phyloP scores from a whole-genome alignment of 2,113 vertebrate species.

The Tragelaphus strepsiceros region DNA sequence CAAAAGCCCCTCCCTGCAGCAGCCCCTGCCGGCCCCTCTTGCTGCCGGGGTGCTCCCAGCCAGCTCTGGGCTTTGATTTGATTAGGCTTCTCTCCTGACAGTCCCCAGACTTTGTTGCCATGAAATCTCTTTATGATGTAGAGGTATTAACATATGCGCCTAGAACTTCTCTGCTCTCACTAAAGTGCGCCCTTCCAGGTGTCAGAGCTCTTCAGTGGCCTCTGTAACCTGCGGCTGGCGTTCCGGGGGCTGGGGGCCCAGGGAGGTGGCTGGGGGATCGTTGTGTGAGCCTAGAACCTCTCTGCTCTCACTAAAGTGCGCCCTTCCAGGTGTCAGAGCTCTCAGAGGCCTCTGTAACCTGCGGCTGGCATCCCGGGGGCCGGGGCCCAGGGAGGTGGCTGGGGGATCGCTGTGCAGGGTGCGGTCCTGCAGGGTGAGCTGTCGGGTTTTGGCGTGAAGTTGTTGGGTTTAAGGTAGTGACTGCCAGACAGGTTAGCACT shows the following conservation, averaged over 20 bases:
- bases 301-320: neutral
- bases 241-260: neutral
- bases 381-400: neutral
- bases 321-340: neutral
- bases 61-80: neutral
- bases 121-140: neutral
- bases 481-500: too few species aligned
- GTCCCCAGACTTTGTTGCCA: neutral
- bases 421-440: neutral
- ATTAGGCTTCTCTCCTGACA: neutral
- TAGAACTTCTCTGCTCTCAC: too few species aligned
- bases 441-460: neutral
- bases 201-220: neutral
- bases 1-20: neutral
- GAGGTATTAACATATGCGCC: rapidly evolving
- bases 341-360: neutral
- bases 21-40: neutral
- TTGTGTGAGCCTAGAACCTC: too few species aligned
- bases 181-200: neutral
- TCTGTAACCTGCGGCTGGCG: neutral
- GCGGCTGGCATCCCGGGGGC: neutral
- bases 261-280: too few species aligned
- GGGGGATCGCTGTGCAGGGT: too few species aligned
- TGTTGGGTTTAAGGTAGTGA: neutral
- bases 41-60: neutral